Evolutionary conservation across 1,140 invertebrate genomes (phyloP).

Genomic region (Arion vulgaris): DNA sequence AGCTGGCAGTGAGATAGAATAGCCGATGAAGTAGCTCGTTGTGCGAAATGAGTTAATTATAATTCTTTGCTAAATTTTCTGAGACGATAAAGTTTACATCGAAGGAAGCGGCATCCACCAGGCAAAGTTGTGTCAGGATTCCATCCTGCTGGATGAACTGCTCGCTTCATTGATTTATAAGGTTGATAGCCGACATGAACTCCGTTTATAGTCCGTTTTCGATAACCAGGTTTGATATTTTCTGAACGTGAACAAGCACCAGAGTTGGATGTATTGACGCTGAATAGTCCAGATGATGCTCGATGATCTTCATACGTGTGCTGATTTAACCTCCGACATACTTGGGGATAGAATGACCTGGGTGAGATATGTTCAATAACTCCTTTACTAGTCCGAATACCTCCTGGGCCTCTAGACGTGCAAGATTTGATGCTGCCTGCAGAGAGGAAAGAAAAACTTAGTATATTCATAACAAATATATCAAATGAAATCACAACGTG

Average conservation of each 20-base stretch:
- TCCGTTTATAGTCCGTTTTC: neutral
- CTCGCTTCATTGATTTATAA: neutral
- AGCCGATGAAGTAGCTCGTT: too few species aligned
- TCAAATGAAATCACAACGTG: too few species aligned
- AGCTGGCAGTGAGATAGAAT: too few species aligned
- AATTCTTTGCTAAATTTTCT: neutral
- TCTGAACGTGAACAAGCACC: neutral
- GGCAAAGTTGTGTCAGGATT: neutral
- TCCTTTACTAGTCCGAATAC: neutral
- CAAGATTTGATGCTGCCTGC: neutral
- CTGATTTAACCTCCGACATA: neutral
- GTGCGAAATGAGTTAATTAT: neutral
- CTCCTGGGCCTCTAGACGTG: neutral
- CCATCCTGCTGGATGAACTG: neutral
- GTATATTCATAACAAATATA: too few species aligned
- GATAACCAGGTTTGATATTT: neutral
- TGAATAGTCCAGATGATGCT: neutral
- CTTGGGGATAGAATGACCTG: neutral
- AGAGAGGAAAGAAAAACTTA: neutral
- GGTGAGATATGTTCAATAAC: neutral
- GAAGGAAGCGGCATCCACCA: neutral
- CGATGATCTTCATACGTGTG: neutral
- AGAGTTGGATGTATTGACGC: neutral
- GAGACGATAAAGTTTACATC: neutral
- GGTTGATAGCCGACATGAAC: neutral